Percentiles rank a stretch among this genome's conserved stretches.
These are phyloP conservation scores for Cydia strobilella DNA, from an alignment of 1,140 invertebrate genomes.

Conservation along the genomic window DNA sequence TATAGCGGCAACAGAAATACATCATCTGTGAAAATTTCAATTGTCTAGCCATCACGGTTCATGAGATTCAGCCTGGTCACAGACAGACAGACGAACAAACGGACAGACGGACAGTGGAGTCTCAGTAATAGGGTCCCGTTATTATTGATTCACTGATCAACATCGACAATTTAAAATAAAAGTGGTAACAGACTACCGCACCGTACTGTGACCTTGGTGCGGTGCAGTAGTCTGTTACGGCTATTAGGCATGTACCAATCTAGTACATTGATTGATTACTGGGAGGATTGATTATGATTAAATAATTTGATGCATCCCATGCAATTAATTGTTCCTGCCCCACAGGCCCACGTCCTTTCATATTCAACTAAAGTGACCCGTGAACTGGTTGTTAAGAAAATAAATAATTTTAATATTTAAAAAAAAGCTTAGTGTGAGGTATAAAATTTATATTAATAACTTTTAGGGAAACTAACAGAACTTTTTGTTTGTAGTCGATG, in stretches of 20 bases:
- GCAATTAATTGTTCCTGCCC: not conserved
- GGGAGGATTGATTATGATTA: too few relatives aligned
- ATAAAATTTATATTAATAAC: not conserved
- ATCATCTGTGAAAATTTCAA: too few relatives aligned
- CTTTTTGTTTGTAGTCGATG: not conserved
- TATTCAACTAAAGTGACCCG: not conserved
- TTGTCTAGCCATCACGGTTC: too few relatives aligned
- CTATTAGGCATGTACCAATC: not conserved
- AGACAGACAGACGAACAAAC: too few relatives aligned
- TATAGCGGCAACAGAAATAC: too few relatives aligned
- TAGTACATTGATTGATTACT: not conserved
- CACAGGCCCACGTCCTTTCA: not conserved
- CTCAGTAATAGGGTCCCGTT: too few relatives aligned
- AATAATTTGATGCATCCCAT: constrained; percentile 19
- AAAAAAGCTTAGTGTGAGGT: not conserved
- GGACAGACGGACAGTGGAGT: too few relatives aligned
- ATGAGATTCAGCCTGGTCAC: too few relatives aligned
- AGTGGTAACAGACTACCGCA: too few relatives aligned
- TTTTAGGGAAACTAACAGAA: not conserved
- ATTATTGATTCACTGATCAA: not conserved
- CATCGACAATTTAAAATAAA: not conserved
- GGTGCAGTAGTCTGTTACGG: too few relatives aligned
- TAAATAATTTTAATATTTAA: not conserved
- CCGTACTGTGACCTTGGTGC: too few relatives aligned
- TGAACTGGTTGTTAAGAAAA: not conserved